Percentiles rank a stretch among this genome's conserved stretches.
These are phyloP conservation scores for Sylvilagus floridanus DNA, from an alignment of 2,797 vertebrate species.

Conservation along the genomic window DNA sequence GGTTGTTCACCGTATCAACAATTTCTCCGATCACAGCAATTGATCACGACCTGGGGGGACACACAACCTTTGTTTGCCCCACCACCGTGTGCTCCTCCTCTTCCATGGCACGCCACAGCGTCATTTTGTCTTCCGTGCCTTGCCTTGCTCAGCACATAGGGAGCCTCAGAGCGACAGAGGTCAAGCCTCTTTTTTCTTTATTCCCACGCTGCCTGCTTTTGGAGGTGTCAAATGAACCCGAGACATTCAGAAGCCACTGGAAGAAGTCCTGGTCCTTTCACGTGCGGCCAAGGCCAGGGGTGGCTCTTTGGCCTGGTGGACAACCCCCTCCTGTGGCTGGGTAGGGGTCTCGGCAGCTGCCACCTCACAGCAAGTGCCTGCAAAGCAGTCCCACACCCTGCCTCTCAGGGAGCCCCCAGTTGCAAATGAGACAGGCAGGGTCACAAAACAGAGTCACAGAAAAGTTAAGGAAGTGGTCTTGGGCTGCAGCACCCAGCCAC, in stretches of 20 bases:
- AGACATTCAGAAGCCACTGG: slow-evolving; percentile 24
- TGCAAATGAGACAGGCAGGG: neutral
- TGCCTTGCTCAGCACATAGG: neutral
- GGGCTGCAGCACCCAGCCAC: neutral
- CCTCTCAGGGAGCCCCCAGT: neutral
- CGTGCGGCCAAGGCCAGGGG: neutral
- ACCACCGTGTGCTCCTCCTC: neutral
- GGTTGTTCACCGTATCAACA: neutral
- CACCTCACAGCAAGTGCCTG: neutral
- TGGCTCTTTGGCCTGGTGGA: slow-evolving; percentile 1
- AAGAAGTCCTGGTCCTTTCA: neutral
- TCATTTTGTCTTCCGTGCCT: neutral
- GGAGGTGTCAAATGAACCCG: neutral
- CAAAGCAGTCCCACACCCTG: neutral
- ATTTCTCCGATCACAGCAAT: neutral
- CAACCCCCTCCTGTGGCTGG: neutral
- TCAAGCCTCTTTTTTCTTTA: neutral
- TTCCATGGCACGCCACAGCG: neutral
- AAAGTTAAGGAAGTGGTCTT: neutral
- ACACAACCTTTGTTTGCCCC: neutral
- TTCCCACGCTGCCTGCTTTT: neutral
- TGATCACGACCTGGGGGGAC: neutral
- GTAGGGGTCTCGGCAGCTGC: neutral
- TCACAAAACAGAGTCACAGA: neutral
- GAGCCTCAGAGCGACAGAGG: neutral